These are phyloP conservation scores for Oxystoma pomonae DNA, from an alignment of 2,888 invertebrate species.

Conservation along the genomic window DNA sequence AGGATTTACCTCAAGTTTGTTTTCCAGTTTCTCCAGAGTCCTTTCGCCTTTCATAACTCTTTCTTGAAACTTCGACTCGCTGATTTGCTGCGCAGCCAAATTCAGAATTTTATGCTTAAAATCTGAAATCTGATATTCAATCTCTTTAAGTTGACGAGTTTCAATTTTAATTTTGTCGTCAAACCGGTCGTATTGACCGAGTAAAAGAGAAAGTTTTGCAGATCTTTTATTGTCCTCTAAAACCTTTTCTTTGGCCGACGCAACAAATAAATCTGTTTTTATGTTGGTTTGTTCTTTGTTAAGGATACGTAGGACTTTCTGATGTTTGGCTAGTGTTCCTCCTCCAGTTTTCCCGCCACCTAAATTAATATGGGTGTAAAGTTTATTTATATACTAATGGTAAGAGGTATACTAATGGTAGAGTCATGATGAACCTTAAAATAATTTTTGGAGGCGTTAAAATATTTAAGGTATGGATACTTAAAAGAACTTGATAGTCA, in stretches of 20 bases:
- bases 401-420: no score
- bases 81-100: conserved; percentile 34
- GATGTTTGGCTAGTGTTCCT: conserved; percentile 59
- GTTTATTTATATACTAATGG: no score
- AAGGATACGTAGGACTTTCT: conserved; percentile 57
- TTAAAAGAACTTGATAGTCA: no score
- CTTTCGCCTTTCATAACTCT: conserved; percentile 51
- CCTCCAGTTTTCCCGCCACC: conserved; percentile 15
- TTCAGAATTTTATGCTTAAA: conserved; percentile 30
- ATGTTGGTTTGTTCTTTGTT: conserved; percentile 62
- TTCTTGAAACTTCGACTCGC: conserved; percentile 50
- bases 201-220: conserved; percentile 51
- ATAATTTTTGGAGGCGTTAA: no score
- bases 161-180: conserved; percentile 40
- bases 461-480: no score
- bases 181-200: conserved; percentile 55
- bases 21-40: conserved; percentile 65
- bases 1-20: conserved; percentile 62
- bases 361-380: no score
- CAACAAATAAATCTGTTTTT: conserved; percentile 57
- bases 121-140: conserved; percentile 50
- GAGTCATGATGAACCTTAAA: no score
- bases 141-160: conserved; percentile 46
- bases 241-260: conserved; percentile 55
- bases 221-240: conserved; percentile 53